These are phyloP conservation scores for Chlorops oryzae DNA, from an alignment of 1,140 invertebrate species.

Conservation along the genomic window DNA sequence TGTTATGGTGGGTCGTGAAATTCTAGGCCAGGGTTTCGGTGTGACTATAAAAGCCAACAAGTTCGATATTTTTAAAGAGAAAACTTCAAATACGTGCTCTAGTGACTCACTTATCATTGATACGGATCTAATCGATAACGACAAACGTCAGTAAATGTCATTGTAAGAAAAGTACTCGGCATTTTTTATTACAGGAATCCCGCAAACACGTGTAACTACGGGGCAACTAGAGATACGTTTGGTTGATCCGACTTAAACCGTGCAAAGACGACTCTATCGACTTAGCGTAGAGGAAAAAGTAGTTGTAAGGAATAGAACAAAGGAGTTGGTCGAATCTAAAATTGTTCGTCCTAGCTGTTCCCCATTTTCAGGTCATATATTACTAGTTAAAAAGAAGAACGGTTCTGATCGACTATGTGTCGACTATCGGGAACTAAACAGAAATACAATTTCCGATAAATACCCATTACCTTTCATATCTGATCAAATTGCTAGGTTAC, in stretches of 20 bases:
- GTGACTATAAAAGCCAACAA: constrained; percentile 3
- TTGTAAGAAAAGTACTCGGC: no score
- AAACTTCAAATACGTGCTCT: no score
- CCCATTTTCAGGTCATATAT: constrained; percentile 45
- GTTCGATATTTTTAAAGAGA: constrained; percentile 6
- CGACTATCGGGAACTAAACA: constrained; percentile 49
- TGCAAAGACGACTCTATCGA: constrained; percentile 7
- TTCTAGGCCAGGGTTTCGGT: constrained; percentile 5
- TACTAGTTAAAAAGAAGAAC: constrained; percentile 49
- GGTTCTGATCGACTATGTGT: constrained; percentile 41
- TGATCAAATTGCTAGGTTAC: constrained; percentile 40
- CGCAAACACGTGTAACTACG: no score
- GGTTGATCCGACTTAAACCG: constrained; percentile 7
- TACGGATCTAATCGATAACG: no score
- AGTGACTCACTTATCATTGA: no score
- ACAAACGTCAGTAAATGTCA: no score
- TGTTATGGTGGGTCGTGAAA: constrained; percentile 3
- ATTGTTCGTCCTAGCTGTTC: constrained; percentile 29
- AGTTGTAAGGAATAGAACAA: constrained; percentile 19
- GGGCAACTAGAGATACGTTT: no score
- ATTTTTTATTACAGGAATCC: no score
- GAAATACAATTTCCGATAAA: constrained; percentile 37
- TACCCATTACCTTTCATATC: constrained; percentile 48
- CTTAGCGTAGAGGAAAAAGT: constrained; percentile 7
- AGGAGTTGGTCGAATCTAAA: constrained; percentile 25